phyloP scores from a whole-genome alignment of 1,140 invertebrate species.

The Charaxes varanes region DNA sequence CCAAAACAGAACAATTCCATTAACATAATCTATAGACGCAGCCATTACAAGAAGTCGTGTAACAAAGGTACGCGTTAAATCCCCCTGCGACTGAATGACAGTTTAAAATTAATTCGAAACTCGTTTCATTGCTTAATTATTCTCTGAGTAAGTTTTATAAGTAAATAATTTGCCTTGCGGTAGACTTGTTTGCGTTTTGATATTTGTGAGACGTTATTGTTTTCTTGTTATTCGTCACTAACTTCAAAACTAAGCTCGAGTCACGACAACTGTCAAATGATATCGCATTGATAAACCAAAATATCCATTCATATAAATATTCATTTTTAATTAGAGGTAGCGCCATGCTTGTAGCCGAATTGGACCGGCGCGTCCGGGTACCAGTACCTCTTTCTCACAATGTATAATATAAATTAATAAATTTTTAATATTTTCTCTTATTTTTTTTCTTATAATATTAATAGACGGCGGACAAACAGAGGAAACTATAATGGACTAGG shows the following conservation, averaged over 20 bases:
- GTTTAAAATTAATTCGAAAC: conserved; percentile 42
- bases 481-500: no score
- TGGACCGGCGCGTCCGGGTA: no score
- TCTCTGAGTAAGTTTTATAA: conserved; percentile 25
- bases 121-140: conserved; percentile 43
- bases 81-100: conserved; percentile 26
- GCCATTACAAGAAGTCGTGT: conserved; percentile 14
- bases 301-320: no score
- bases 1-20: conserved; percentile 21
- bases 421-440: no score
- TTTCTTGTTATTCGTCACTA: conserved; percentile 2
- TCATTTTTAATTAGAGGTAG: no score
- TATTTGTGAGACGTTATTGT: conserved; percentile 3
- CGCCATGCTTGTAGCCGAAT: no score
- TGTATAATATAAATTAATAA: no score
- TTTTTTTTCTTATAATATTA: no score
- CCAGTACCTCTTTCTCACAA: no score
- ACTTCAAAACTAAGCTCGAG: conserved; percentile 6
- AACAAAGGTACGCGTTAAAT: conserved; percentile 24
- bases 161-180: conserved; percentile 13
- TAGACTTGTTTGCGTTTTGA: conserved; percentile 7
- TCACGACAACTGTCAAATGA: conserved; percentile 4
- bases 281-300: no score
- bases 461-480: no score
- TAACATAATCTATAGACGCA: conserved; percentile 9